phyloP scores from a whole-genome alignment of 2,113 vertebrate species.

The Zosterops lateralis region DNA sequence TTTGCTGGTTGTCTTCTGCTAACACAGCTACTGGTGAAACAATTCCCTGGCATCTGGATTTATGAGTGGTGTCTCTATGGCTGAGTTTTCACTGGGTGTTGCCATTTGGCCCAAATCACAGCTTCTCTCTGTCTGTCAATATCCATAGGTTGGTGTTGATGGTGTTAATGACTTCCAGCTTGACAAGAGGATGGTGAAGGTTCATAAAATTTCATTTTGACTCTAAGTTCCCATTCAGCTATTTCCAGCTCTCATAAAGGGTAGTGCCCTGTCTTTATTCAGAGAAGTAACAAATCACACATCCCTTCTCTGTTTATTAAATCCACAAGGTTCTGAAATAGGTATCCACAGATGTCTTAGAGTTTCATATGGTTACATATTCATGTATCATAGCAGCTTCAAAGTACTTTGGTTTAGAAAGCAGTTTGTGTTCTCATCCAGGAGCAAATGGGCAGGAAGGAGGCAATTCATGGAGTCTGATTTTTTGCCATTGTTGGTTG shows the following conservation, averaged over 20 bases:
- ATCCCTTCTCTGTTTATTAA: not conserved
- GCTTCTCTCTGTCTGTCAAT: not conserved
- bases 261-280: not conserved
- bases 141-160: not conserved
- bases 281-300: not conserved
- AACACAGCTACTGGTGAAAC: not conserved
- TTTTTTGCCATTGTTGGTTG: not conserved
- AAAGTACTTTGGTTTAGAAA: not conserved
- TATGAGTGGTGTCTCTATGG: not conserved
- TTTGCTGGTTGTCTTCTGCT: not conserved
- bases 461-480: not conserved
- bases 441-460: not conserved
- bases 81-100: not conserved
- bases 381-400: not conserved
- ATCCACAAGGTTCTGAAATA: not conserved
- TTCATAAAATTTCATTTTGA: not conserved
- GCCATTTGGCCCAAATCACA: not conserved
- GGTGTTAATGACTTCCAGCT: not conserved
- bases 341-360: not conserved
- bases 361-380: not conserved
- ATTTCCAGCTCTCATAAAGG: not conserved
- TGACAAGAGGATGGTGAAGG: not conserved
- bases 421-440: not conserved
- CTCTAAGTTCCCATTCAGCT: not conserved
- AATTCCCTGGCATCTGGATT: not conserved